phyloP scores from a whole-genome alignment of 2,113 vertebrate species.

The Dascyllus trimaculatus region DNA sequence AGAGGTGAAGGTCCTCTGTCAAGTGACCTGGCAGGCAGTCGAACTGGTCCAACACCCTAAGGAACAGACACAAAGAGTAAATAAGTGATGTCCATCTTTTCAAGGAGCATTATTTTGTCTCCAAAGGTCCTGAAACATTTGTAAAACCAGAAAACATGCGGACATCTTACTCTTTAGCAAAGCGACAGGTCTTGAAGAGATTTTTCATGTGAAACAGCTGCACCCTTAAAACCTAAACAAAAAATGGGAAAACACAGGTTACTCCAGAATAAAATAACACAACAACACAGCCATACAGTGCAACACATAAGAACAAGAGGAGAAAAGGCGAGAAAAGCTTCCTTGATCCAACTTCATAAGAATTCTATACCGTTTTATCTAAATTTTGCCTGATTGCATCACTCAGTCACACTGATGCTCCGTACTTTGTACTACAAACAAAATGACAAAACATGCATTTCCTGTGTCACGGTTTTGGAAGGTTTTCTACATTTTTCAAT shows the following conservation, averaged over 20 bases:
- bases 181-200: slow-evolving; percentile 95
- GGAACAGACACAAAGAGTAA: not conserved
- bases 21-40: slow-evolving; percentile 92
- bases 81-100: not conserved
- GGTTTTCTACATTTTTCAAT: too few species aligned
- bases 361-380: too few species aligned
- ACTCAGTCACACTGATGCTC: too few species aligned
- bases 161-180: slow-evolving; percentile 92
- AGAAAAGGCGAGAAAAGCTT: too few species aligned
- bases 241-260: not conserved
- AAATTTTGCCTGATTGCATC: too few species aligned
- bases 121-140: not conserved
- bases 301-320: not conserved
- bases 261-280: not conserved
- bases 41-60: slow-evolving; percentile 92
- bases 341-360: too few species aligned
- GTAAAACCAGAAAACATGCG: not conserved
- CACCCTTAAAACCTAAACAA: slow-evolving; percentile 89
- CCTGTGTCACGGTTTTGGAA: too few species aligned
- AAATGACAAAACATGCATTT: too few species aligned
- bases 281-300: not conserved
- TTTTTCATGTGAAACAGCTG: slow-evolving; percentile 98
- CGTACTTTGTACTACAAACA: too few species aligned
- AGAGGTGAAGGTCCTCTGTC: slow-evolving; percentile 96
- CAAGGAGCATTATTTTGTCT: not conserved